Evolutionary conservation across 2,797 vertebrate species (phyloP).

Genomic region (Lutra lutra): DNA sequence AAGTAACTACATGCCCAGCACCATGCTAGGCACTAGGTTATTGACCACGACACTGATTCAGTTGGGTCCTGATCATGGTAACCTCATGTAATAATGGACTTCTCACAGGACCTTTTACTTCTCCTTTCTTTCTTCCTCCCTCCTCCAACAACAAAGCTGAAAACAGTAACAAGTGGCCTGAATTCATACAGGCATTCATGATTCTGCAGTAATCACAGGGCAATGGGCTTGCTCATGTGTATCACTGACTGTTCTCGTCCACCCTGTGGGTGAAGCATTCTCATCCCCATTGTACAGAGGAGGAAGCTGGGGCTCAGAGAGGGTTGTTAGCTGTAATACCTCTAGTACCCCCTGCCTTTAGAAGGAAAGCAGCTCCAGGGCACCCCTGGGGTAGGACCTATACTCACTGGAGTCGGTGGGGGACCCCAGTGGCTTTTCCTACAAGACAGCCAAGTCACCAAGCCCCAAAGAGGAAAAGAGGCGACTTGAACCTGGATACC

Average conservation of each 20-base stretch:
- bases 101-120: not conserved
- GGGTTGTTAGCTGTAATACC: not conserved
- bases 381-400: not conserved
- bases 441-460: not conserved
- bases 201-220: not conserved
- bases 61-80: not conserved
- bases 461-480: not conserved
- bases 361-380: not conserved
- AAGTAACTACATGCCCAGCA: not conserved
- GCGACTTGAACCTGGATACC: not conserved
- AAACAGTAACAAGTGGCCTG: not conserved
- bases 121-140: not conserved
- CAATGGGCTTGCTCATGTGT: not conserved
- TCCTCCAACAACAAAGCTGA: not conserved
- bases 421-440: not conserved
- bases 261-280: not conserved
- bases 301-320: not conserved
- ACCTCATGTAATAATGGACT: not conserved
- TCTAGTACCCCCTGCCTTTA: not conserved
- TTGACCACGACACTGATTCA: not conserved
- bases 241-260: not conserved
- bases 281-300: not conserved
- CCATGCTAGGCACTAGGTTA: not conserved
- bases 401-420: not conserved
- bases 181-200: not conserved